Conservation (phyloP, 1,140 invertebrate genomes). For the Ceratosolen fusciceps region DNA sequence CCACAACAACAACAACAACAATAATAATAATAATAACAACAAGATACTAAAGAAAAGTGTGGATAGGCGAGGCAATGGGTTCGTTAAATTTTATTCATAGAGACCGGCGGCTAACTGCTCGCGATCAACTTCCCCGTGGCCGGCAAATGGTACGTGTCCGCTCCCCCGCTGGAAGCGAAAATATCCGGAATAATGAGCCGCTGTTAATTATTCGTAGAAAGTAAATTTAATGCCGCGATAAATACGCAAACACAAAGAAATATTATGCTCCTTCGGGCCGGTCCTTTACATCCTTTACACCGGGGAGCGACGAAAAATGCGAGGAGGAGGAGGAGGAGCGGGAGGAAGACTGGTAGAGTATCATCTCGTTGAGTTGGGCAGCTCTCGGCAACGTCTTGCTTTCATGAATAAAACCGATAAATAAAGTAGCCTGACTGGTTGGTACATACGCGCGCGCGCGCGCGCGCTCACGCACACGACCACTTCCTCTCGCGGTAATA, state of each 20-base stretch:
- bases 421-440: constrained; percentile 29
- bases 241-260: neutral
- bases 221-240: neutral
- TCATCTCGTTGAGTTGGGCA: constrained; percentile 1
- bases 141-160: no score
- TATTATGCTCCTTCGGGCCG: neutral
- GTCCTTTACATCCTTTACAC: neutral
- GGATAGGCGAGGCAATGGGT: no score
- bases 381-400: constrained; percentile 7
- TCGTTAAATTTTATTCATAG: no score
- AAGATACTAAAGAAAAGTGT: no score
- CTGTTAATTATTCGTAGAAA: neutral
- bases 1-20: no score
- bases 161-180: neutral
- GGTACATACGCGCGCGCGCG: no score
- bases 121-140: no score
- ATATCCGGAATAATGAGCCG: neutral
- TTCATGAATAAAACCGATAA: constrained; percentile 45
- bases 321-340: neutral
- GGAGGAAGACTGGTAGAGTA: neutral
- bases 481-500: constrained; percentile 17
- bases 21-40: no score
- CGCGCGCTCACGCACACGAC: neutral
- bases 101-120: no score
- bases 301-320: neutral